phyloP scores from a whole-genome alignment of 2,113 vertebrate genomes.

The Litocranius walleri region DNA sequence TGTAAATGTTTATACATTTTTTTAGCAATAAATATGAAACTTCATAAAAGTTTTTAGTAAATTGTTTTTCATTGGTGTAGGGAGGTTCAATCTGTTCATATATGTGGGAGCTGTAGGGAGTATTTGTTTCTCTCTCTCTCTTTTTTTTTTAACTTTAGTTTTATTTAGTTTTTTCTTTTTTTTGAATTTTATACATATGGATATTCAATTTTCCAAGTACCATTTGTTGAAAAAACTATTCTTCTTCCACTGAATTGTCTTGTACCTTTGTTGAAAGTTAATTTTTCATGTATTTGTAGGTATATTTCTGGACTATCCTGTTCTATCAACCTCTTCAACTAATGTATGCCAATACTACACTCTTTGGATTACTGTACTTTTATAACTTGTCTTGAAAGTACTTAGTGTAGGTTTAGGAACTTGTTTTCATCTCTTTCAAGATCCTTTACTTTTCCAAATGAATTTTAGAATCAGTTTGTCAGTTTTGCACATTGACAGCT shows the following conservation, averaged over 20 bases:
- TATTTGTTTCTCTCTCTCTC: not conserved
- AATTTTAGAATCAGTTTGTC: not conserved
- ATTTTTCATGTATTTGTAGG: not conserved
- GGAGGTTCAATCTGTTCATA: not conserved
- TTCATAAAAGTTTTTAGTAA: not conserved
- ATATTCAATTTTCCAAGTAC: not conserved
- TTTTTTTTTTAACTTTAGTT: not conserved
- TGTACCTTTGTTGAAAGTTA: not conserved
- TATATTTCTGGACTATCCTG: not conserved
- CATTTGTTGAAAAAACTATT: not conserved
- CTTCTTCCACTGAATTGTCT: not conserved
- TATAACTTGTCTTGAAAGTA: not conserved
- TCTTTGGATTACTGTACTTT: not conserved
- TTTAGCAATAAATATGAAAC: not conserved
- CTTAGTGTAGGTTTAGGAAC: not conserved
- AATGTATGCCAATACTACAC: not conserved
- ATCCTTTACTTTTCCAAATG: not conserved
- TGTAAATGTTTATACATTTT: not conserved
- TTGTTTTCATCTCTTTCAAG: not conserved
- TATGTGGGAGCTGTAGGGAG: not conserved
- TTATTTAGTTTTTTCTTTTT: not conserved
- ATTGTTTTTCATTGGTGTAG: not conserved
- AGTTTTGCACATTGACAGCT: not conserved
- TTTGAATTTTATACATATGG: not conserved
- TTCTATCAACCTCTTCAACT: not conserved